Base-by-base conservation (phyloP, 2,888 invertebrate species). In the Rotaria socialis region DNA sequence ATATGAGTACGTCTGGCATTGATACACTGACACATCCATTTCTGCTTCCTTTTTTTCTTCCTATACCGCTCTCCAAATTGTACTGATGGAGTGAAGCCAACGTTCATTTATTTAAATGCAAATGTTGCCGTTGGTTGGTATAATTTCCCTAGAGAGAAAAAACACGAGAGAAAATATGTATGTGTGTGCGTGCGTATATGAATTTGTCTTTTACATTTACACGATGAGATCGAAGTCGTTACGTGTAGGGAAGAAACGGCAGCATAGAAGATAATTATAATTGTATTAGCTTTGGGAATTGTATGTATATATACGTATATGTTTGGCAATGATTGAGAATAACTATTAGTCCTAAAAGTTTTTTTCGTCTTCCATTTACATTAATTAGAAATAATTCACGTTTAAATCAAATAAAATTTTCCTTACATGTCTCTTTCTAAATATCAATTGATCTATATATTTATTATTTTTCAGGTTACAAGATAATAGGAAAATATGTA, bases 81-180 rank as follows among this genome's bases (percentile, higher is more conserved):
- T 67, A 67, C 16, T 67, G 67, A 11, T 67, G 67, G 67, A 67
- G 35, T 35, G 67, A 67, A 67, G 67, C 67, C 67, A 67, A 67
- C 67, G 58, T 27, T 60, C 27, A 67, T 35, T 67, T 35, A 67
- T 67, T 67, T 35, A 67, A 14, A 67, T 67, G 35, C 35, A 67
- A 67, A 67, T 67, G 19, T 35, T 35, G 19, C 67, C 35, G 27
- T 24, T 60, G 58, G 10, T 11, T 60, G 19, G 35, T 67, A 27
- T 67, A 16, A 67, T 27, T 7, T 67, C 67, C 67, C 67, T 19
- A 19, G 67, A 67, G 67, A 5, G 19, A 67, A 35, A 16, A 16
- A 52, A 52, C 16, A 35, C 35, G 67, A 35, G 67, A 41, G 67
- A 24, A 67, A 67, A 67, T 41, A 11, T 67, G 27, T 67, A 67